Evolutionary conservation across 1,140 invertebrate genomes (phyloP).

Genomic region (Caerostris darwini): DNA sequence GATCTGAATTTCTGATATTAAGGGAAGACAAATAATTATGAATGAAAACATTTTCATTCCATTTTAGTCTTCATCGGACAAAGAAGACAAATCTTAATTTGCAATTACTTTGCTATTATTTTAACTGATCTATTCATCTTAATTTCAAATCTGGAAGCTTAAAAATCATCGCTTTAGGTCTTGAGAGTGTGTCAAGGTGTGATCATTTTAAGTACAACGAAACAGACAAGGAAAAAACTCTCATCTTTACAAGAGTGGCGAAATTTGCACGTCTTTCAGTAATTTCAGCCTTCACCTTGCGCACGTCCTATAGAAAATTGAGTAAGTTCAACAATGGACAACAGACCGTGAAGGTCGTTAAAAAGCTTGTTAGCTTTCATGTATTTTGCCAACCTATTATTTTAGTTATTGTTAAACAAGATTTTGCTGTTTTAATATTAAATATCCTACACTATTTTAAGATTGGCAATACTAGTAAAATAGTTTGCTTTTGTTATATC

Average conservation of each 20-base stretch:
- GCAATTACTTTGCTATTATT: neutral
- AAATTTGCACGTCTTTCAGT: neutral
- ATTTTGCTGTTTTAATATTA: neutral
- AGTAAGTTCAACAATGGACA: conserved; percentile 31
- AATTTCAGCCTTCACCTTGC: neutral
- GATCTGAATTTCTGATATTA: no score
- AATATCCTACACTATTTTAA: conserved; percentile 9
- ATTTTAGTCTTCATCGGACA: no score
- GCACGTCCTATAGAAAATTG: conserved; percentile 28
- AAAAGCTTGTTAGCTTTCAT: neutral
- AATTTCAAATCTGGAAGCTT: neutral
- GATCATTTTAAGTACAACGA: neutral
- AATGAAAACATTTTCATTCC: no score
- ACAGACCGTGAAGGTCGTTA: conserved; percentile 28
- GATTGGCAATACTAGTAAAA: neutral
- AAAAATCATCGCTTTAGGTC: neutral
- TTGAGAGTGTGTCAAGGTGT: neutral
- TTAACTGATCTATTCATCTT: neutral
- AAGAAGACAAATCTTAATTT: no score
- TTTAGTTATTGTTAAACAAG: neutral
- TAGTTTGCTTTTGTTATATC: neutral
- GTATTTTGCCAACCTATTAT: neutral
- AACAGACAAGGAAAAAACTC: neutral
- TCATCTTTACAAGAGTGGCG: neutral
- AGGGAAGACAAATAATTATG: no score